Conservation (phyloP, 2,888 invertebrate genomes). For the Seladonia tumulorum region DNA sequence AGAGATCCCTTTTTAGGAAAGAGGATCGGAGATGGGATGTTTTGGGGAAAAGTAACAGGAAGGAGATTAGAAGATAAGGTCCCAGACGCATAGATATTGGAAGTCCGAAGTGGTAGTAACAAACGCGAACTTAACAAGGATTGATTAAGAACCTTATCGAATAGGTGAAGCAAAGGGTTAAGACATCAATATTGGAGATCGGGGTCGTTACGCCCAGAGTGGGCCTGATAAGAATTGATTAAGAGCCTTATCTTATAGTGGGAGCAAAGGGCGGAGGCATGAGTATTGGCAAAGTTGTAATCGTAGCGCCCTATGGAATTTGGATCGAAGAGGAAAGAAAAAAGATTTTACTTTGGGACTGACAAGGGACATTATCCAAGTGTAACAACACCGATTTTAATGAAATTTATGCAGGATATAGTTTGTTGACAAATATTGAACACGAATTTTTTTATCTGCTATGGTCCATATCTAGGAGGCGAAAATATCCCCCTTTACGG, state of each 20-base stretch:
- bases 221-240: neutral
- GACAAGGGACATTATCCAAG: neutral
- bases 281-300: neutral
- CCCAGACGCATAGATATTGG: neutral
- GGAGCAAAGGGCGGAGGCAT: neutral
- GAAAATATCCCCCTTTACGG: too few relatives aligned
- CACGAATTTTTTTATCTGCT: too few relatives aligned
- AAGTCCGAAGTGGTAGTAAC: neutral
- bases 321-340: neutral
- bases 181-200: neutral
- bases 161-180: neutral
- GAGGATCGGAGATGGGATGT: neutral
- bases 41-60: neutral
- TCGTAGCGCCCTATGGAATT: neutral
- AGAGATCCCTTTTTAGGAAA: neutral
- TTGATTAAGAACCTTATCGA: neutral
- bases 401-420: too few relatives aligned
- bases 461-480: too few relatives aligned
- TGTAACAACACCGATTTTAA: too few relatives aligned
- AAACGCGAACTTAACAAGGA: neutral
- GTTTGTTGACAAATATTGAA: too few relatives aligned
- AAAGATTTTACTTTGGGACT: neutral
- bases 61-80: neutral
- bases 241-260: neutral
- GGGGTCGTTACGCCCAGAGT: neutral